Conservation (phyloP, 2,113 vertebrate species). For the Pseudolaguvia tuberculata region DNA sequence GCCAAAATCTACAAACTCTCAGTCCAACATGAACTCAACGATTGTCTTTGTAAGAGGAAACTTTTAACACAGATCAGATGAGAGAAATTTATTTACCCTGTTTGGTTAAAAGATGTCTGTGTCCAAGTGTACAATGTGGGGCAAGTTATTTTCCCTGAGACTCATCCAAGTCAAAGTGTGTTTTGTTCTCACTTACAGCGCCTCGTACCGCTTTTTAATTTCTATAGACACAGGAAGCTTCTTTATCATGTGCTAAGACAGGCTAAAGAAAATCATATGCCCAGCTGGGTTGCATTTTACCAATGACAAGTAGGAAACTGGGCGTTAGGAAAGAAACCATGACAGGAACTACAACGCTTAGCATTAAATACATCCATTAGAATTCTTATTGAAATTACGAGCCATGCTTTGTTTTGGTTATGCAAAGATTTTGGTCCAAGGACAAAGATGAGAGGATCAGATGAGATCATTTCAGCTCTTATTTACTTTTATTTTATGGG, state of each 20-base stretch:
- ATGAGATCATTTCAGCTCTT: not conserved
- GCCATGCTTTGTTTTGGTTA: not conserved
- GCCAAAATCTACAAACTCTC: slow-evolving; percentile 26
- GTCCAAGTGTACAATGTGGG: not conserved
- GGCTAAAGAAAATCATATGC: not conserved
- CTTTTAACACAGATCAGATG: not conserved
- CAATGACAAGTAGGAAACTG: not conserved
- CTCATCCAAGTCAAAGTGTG: slow-evolving; percentile 18
- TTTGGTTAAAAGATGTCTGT: not conserved
- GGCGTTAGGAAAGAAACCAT: not conserved
- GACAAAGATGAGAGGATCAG: not conserved
- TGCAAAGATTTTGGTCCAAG: not conserved
- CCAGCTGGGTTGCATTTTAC: not conserved
- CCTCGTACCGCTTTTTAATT: slow-evolving; percentile 10
- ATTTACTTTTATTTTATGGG: not conserved
- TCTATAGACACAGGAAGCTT: not conserved
- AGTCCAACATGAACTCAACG: slow-evolving; percentile 13
- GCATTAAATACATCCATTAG: not conserved
- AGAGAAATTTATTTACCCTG: slow-evolving; percentile 7
- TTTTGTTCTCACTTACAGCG: slow-evolving; percentile 24
- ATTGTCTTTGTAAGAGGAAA: slow-evolving; percentile 20
- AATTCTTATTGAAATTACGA: not conserved
- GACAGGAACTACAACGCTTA: not conserved
- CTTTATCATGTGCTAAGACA: slow-evolving; percentile 21
- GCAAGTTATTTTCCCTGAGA: slow-evolving; percentile 7